Percentiles rank a stretch among this genome's conserved stretches.
Conservation (phyloP, 2,888 invertebrate species). For the Pseudococcus viburni region DNA sequence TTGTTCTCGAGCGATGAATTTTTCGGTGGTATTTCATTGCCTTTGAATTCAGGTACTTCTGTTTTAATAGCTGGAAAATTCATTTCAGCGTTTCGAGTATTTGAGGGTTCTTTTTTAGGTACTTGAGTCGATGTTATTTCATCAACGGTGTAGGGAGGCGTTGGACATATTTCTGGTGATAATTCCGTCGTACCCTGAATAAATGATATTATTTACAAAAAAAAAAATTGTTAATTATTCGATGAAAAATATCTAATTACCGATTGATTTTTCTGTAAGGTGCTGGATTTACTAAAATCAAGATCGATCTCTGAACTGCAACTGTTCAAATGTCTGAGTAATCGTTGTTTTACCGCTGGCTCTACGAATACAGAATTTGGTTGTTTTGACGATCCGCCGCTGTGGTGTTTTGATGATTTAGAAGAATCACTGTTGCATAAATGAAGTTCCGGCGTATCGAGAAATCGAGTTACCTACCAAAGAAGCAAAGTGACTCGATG, state of each 20-base stretch:
- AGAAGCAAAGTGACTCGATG: neutral
- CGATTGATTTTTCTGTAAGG: constrained; percentile 56
- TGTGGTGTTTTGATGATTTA: constrained; percentile 56
- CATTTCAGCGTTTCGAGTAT: neutral
- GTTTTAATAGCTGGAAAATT: constrained; percentile 41
- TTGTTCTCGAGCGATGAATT: constrained; percentile 58
- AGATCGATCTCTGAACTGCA: constrained; percentile 77
- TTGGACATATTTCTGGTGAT: constrained; percentile 46
- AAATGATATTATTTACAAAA: neutral
- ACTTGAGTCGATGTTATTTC: constrained; percentile 51
- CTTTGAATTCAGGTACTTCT: constrained; percentile 49
- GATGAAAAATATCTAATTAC: neutral
- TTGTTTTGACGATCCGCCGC: constrained; percentile 67
- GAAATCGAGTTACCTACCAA: constrained; percentile 74
- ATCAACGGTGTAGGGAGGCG: constrained; percentile 46
- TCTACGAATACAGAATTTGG: constrained; percentile 71
- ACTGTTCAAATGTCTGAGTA: constrained; percentile 76
- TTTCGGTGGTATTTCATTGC: constrained; percentile 34
- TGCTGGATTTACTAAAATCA: constrained; percentile 72
- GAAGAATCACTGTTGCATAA: constrained; percentile 71
- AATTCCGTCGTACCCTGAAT: constrained; percentile 12
- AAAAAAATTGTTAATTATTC: neutral
- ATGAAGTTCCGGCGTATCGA: constrained; percentile 77
- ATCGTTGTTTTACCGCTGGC: constrained; percentile 75
- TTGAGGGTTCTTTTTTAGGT: constrained; percentile 20